Evolutionary conservation across 2,797 vertebrate genomes (phyloP).

Genomic region (Tympanoctomys barrerae): DNA sequence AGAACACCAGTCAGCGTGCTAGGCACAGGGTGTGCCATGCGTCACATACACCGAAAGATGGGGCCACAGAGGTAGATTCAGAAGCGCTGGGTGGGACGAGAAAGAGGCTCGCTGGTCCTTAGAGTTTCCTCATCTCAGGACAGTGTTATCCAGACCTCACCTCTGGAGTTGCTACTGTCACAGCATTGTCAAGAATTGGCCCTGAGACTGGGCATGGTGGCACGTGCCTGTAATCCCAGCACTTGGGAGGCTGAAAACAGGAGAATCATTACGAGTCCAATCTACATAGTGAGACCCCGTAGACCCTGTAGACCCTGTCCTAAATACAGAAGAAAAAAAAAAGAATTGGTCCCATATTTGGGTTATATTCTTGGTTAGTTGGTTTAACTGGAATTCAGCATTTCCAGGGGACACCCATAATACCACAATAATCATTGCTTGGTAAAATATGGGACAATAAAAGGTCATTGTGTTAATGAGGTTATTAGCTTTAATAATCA

Average conservation of each 20-base stretch:
- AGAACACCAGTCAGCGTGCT: not conserved
- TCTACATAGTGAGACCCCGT: no score
- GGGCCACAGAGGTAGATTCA: not conserved
- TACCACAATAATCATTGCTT: not conserved
- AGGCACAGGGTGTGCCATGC: not conserved
- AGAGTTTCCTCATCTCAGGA: not conserved
- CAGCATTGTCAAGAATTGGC: not conserved
- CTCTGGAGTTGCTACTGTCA: not conserved
- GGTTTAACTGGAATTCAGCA: not conserved
- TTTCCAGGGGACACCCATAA: not conserved
- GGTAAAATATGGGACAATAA: not conserved
- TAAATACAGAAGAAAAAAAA: no score
- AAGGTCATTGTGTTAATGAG: constrained; percentile 1
- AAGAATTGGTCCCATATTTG: not conserved
- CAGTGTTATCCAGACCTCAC: not conserved
- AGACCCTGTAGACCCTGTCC: no score
- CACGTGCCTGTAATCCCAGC: no score
- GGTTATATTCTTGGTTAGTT: not conserved
- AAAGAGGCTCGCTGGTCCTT: not conserved
- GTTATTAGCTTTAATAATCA: constrained; percentile 10
- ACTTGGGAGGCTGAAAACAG: no score
- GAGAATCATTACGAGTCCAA: no score
- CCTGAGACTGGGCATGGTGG: no score
- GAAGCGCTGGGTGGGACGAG: not conserved
- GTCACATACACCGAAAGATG: not conserved